Conservation (phyloP, 1,140 invertebrate species). For the Diachasmimorpha longicaudata region DNA sequence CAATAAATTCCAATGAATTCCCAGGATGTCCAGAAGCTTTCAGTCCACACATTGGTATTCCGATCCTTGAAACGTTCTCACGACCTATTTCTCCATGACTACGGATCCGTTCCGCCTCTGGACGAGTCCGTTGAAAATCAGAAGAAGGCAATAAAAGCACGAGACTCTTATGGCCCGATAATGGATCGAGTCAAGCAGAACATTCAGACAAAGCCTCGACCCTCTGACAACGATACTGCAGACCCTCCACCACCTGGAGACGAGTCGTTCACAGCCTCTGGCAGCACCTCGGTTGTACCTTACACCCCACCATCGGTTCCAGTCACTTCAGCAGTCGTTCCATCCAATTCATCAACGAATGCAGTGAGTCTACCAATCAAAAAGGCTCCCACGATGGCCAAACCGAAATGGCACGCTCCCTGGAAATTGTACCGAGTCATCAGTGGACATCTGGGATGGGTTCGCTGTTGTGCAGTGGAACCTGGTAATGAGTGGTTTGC, state of each 20-base stretch:
- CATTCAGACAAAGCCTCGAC: constrained; percentile 60
- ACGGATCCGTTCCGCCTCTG: constrained; percentile 82
- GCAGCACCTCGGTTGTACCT: constrained; percentile 31
- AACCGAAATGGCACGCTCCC: constrained; percentile 98
- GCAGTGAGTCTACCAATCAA: constrained; percentile 70
- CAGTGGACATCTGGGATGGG: constrained; percentile 98
- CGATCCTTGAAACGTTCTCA: constrained; percentile 96
- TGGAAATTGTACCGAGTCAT: constrained; percentile 99
- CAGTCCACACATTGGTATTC: constrained; percentile 96
- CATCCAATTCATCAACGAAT: constrained; percentile 31
- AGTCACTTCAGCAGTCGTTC: constrained; percentile 26
- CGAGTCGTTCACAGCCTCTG: constrained; percentile 41
- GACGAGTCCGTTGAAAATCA: constrained; percentile 82
- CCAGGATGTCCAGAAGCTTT: constrained; percentile 91
- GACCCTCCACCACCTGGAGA: constrained; percentile 64
- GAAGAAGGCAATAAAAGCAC: constrained; percentile 78
- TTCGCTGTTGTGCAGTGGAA: constrained; percentile 92
- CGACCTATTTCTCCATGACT: constrained; percentile 95
- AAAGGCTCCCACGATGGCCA: constrained; percentile 88
- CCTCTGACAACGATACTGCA: constrained; percentile 65
- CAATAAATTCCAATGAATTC: too few relatives aligned
- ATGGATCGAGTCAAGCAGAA: constrained; percentile 78
- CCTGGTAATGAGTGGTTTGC: too few relatives aligned
- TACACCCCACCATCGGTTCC: constrained; percentile 30
- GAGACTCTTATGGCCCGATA: constrained; percentile 87